Conservation (phyloP, 2,888 invertebrate genomes). For the Drosophila neotestacea region DNA sequence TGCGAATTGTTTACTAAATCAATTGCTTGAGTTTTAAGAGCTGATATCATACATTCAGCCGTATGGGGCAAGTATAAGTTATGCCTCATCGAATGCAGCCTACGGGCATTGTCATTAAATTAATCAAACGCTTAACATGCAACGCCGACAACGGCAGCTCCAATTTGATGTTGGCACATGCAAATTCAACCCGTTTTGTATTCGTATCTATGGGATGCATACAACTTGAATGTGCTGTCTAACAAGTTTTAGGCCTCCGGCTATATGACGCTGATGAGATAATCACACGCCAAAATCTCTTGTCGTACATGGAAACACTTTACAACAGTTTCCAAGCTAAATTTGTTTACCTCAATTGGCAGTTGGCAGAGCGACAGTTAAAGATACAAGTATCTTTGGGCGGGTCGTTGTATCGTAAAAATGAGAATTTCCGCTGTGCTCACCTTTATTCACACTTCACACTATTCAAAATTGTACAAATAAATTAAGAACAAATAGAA, state of each 20-base stretch:
- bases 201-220: constrained; percentile 45
- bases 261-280: constrained; percentile 68
- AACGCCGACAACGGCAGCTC: constrained; percentile 56
- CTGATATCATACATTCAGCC: constrained; percentile 35
- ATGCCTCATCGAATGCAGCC: constrained; percentile 55
- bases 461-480: constrained; percentile 22
- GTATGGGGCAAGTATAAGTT: constrained; percentile 23
- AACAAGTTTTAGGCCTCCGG: constrained; percentile 52
- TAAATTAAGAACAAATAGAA: constrained; percentile 14
- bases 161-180: constrained; percentile 75
- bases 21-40: constrained; percentile 32
- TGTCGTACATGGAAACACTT: constrained; percentile 70
- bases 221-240: constrained; percentile 33
- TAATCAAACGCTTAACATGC: constrained; percentile 76
- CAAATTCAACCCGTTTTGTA: constrained; percentile 59
- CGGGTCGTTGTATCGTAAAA: constrained; percentile 12
- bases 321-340: constrained; percentile 31
- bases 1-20: constrained; percentile 26
- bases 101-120: constrained; percentile 76
- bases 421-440: constrained; percentile 38
- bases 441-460: constrained; percentile 40
- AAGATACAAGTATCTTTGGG: constrained; percentile 24
- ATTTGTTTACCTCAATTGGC: constrained; percentile 9
- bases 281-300: constrained; percentile 69
- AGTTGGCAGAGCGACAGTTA: constrained; percentile 6